phyloP scores from a whole-genome alignment of 64 coral and sea anemone genomes.

The Cladopsammia gracilis region DNA sequence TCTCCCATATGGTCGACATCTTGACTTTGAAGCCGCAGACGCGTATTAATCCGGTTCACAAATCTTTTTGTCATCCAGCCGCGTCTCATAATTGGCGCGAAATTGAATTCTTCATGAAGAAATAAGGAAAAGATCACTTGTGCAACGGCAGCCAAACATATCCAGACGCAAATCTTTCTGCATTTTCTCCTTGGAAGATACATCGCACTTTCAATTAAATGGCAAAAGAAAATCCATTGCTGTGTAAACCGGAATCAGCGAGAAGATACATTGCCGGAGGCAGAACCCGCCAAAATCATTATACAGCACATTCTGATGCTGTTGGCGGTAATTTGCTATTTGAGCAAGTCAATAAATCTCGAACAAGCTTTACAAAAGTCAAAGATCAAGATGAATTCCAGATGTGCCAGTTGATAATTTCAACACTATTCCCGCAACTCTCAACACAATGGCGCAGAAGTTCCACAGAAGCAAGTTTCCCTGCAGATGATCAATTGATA shows the following conservation, averaged over 20 bases:
- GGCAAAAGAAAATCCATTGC: not conserved
- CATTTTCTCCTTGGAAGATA: constrained; percentile 33
- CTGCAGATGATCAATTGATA: constrained; percentile 1
- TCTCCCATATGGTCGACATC: not conserved
- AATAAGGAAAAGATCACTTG: constrained; percentile 44
- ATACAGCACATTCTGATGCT: constrained; percentile 10
- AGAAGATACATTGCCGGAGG: not conserved
- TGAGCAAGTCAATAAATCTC: constrained; percentile 19
- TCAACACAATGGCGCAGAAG: not conserved
- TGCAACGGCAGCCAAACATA: not conserved
- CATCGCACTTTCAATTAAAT: not conserved
- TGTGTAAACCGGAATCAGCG: not conserved
- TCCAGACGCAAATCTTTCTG: constrained; percentile 37
- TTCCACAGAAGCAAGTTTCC: not conserved
- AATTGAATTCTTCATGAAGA: constrained; percentile 47
- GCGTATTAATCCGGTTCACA: not conserved
- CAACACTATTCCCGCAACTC: constrained; percentile 9
- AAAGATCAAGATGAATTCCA: constrained; percentile 36
- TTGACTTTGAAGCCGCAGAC: constrained; percentile 37
- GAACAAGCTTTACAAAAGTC: constrained; percentile 29
- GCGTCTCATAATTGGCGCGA: constrained; percentile 17
- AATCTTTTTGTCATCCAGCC: not conserved
- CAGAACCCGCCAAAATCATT: constrained; percentile 27
- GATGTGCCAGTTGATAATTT: constrained; percentile 24
- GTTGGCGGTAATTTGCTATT: constrained; percentile 7